Conservation (phyloP, 2,888 invertebrate genomes). For the Apeira syringaria region DNA sequence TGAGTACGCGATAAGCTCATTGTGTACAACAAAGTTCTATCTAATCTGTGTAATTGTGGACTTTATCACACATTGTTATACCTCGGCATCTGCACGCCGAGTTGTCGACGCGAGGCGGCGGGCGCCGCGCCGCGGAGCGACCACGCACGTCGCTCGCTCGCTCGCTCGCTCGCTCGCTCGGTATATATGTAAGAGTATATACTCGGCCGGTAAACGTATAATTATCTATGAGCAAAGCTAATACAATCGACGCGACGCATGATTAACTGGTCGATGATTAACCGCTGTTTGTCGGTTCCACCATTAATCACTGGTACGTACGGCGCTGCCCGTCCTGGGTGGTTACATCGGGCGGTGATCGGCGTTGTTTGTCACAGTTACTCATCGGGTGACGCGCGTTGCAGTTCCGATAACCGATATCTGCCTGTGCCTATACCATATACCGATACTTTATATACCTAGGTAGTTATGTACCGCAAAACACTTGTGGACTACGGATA, state of each 20-base stretch:
- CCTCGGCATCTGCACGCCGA: background rate
- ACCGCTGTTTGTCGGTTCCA: constrained; percentile 4
- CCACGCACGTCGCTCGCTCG: too few species aligned
- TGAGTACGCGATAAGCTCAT: constrained; percentile 19
- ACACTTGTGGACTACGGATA: too few species aligned
- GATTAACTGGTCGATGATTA: constrained; percentile 22
- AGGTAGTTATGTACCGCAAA: too few species aligned
- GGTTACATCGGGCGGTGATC: too few species aligned
- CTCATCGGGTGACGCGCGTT: background rate
- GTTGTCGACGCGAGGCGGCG: constrained; percentile 8
- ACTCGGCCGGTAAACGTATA: constrained; percentile 5
- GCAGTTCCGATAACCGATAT: too few species aligned
- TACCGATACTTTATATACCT: too few species aligned
- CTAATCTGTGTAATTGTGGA: constrained; percentile 5
- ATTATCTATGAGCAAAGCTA: constrained; percentile 12
- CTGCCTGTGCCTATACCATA: too few species aligned
- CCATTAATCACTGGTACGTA: background rate
- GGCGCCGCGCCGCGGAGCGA: too few species aligned
- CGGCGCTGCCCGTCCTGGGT: too few species aligned
- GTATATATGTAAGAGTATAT: too few species aligned
- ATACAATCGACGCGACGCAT: constrained; percentile 10
- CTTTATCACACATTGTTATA: constrained; percentile 9
- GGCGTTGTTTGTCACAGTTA: background rate
- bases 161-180: too few species aligned
- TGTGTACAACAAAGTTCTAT: background rate